Base-by-base conservation (phyloP, 2,888 invertebrate species). In the Petrolisthes cinctipes region DNA sequence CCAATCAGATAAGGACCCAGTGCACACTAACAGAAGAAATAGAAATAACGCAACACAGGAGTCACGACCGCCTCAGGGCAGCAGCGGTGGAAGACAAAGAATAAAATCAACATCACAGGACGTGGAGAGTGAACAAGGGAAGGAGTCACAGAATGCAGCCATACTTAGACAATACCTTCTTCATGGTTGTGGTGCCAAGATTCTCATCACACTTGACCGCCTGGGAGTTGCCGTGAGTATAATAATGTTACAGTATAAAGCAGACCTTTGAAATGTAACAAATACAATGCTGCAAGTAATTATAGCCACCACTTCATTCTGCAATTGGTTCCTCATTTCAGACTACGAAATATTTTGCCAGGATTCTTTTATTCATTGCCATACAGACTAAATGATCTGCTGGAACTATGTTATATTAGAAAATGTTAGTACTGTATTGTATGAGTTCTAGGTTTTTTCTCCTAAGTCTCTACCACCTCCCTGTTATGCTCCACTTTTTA, bases 201-300 rank as follows among this genome's bases (percentile, higher is more conserved):
- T 88, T 23, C 71, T 88, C 2, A 78, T 88, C 5, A 68, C 85
- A 11, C 78, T 88, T 17, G 88, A 88, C 37, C 85, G 85, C 20
- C 88, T 88, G n/a, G 88, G 88, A 66, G 88, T 88, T 5, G 76
- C 66, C 14, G 88, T 88, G 66, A 88, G 88, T 88, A n/a, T 11
- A 11, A 75, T 4, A 75, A 75, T n/a, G n/a, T 75, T 75, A n/a
- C 4, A 75, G 14, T 20, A 37, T 37, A 37, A 37, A 37, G 37
- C 37, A 37, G 37, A 37, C 37, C 37, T 37, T 37, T 37, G 37
- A 37, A 37, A 37, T 37, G 37, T 37, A 37, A 37, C 37, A 37
- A 0, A 37, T 37, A 37, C 37, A 37, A 37, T 37, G 2, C 37
- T 37, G 37, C 37, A 37, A 37, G 2, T 37, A 37, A 37, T 37